These are phyloP conservation scores for Danio kyathit DNA, from an alignment of 2,797 vertebrate species.

Conservation along the genomic window DNA sequence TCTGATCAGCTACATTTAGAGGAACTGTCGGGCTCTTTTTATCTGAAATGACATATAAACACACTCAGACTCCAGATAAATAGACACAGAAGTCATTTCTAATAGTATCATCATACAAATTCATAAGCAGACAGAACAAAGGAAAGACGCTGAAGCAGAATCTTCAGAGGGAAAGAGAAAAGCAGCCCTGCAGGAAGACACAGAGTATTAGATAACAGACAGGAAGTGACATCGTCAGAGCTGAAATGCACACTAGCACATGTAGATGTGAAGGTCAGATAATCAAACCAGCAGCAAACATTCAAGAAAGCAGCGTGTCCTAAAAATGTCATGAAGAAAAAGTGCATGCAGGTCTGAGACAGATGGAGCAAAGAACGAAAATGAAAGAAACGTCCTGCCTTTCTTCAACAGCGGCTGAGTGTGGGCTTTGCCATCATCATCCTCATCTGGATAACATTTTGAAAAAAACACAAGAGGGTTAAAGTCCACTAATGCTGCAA, in stretches of 20 bases:
- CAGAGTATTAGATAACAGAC: constrained; percentile 32
- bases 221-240: constrained; percentile 30
- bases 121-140: constrained; percentile 26
- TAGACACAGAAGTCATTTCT: not conserved
- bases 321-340: constrained; percentile 46
- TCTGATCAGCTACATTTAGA: constrained; percentile 83
- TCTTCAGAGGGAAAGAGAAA: constrained; percentile 58
- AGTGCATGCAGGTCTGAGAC: constrained; percentile 47
- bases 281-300: constrained; percentile 10
- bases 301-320: constrained; percentile 15
- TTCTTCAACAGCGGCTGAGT: constrained; percentile 97
- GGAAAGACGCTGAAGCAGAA: not conserved
- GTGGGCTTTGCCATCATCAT: constrained; percentile 93
- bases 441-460: constrained; percentile 89
- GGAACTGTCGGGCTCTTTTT: constrained; percentile 75
- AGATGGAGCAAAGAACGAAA: not conserved
- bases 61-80: not conserved
- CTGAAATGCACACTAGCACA: constrained; percentile 31
- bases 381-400: constrained; percentile 88
- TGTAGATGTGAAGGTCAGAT: constrained; percentile 22
- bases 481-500: constrained; percentile 69
- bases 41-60: constrained; percentile 66
- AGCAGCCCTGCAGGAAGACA: constrained; percentile 48
- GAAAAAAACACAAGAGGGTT: constrained; percentile 77
- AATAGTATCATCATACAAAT: rapidly evolving